Evolutionary conservation across 2,797 vertebrate species (phyloP), one percentile per base, ranked within the genome.

Genomic region (Cossypha niveicapilla): DNA sequence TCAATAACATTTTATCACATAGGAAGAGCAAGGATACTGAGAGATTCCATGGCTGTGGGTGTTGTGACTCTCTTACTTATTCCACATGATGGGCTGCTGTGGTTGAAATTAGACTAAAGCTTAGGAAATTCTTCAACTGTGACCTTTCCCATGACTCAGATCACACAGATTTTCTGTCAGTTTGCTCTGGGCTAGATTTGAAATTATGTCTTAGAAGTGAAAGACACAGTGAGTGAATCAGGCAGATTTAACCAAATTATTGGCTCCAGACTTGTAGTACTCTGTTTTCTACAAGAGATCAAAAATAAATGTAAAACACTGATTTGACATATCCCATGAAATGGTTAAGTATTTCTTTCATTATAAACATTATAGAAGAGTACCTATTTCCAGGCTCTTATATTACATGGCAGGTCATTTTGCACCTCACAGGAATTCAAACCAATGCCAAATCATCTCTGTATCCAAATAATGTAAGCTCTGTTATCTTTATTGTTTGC

Each of bases 131-230:
- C 72, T 84, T 82, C 73, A 57, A 48, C 51, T 81, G 73, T 96
- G 96, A 96, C 95, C 95, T 96, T 96, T 93, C 44, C 70, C 0
- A 1, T 76, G 71, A 67, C 65, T 93, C 39, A 13, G 75, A 92
- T 88, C 78, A 83, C 58, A 95, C 89, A 85, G 77, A 77, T 91
- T 92, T 94, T 77, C 74, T 92, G 81, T 73, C 86, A 86, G 8
- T 73, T 67, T 78, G 82, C 60, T 66, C 57, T 83, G 57, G 48
- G 18, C 86, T 63, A 66, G 65, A 88, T 90, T 91, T 94, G 82
- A 95, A 93, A 90, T 87, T 86, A 93, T 67, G 82, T 50, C 85
- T 88, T 88, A 35, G 51, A 85, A 96, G 84, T 86, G 81, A 95
- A 92, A 96, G 88, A 85, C 50, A 30, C 47, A 83, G 72, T 89